Percentiles rank a stretch among this genome's conserved stretches.
These are phyloP conservation scores for Vulpes ferrilata DNA, from an alignment of 2,113 vertebrate genomes.

Conservation along the genomic window DNA sequence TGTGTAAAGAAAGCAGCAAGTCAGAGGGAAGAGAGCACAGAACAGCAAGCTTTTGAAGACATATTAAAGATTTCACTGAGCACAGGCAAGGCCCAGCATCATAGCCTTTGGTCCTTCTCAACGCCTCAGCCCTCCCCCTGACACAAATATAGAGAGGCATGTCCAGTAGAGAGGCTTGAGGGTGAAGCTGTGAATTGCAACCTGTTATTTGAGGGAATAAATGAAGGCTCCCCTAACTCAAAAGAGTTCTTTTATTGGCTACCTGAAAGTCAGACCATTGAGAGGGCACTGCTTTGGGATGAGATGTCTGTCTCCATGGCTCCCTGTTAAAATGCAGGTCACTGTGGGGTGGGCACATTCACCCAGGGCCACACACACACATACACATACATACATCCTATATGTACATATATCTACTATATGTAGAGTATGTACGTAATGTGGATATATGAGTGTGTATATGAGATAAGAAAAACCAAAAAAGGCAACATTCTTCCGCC, in stretches of 20 bases:
- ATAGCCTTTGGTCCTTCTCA: neutral
- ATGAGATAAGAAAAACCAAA: neutral
- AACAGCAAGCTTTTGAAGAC: neutral
- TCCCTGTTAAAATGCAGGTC: neutral
- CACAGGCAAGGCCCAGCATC: neutral
- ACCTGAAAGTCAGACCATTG: neutral
- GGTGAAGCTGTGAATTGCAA: neutral
- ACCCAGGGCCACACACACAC: too few relatives aligned
- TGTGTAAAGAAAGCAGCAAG: conserved; percentile 45
- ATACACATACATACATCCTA: too few relatives aligned
- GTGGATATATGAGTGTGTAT: neutral
- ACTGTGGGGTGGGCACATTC: rapidly evolving
- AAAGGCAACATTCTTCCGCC: neutral
- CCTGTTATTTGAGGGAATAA: neutral
- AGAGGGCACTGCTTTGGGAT: neutral
- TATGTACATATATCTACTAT: rapidly evolving
- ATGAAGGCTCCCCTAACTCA: neutral
- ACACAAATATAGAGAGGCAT: neutral
- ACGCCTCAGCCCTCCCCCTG: rapidly evolving
- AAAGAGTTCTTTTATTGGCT: neutral
- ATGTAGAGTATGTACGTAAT: too few relatives aligned
- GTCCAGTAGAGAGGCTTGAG: neutral
- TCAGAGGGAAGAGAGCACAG: neutral
- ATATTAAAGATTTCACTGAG: neutral
- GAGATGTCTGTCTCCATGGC: neutral